Conservation (phyloP, 2,113 vertebrate species). For the Sapayoa aenigma region DNA sequence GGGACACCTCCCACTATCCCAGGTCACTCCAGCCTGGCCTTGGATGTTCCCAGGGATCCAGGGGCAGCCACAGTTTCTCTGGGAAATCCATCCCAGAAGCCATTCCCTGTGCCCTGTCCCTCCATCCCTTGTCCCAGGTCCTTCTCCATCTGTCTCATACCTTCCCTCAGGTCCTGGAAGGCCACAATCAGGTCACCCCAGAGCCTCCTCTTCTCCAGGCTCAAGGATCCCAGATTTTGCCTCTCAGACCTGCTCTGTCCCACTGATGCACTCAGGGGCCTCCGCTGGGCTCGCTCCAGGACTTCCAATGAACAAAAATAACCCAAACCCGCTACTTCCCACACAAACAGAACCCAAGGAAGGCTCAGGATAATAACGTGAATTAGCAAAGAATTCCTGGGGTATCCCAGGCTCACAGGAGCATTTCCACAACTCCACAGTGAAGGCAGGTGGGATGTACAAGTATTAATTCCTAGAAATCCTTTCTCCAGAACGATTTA, state of each 20-base stretch:
- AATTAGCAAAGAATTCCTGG: neutral
- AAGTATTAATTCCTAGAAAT: neutral
- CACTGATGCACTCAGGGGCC: no score
- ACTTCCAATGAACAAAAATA: neutral
- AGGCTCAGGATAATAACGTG: neutral
- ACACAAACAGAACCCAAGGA: neutral
- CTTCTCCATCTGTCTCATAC: no score
- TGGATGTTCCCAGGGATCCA: neutral
- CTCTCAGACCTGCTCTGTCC: no score
- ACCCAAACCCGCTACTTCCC: no score
- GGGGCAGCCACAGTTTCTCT: neutral
- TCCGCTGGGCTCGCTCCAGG: neutral
- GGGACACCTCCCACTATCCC: rapidly evolving
- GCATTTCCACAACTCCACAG: neutral
- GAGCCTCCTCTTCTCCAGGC: no score
- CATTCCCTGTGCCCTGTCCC: no score
- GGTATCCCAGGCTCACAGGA: neutral
- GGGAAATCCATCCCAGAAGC: no score
- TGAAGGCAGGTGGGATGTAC: neutral
- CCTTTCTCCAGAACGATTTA: neutral
- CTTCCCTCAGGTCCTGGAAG: no score
- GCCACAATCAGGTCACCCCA: no score
- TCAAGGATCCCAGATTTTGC: no score
- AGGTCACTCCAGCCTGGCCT: neutral
- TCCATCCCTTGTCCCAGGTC: no score